Conservation (phyloP, 1,140 invertebrate genomes). For the Stegodyphus mimosarum region DNA sequence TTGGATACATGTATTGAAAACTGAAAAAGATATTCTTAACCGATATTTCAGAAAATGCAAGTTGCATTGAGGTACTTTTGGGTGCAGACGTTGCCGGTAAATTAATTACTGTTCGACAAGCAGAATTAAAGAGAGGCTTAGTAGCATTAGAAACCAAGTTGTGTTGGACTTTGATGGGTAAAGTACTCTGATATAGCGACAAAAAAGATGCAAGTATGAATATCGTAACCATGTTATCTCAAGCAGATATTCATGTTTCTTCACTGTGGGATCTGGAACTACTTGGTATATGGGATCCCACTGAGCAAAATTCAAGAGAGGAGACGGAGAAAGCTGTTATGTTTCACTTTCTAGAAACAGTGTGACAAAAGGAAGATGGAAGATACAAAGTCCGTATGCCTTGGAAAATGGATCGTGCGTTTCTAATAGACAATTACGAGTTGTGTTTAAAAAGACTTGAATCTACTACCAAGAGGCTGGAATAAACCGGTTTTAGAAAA, state of each 20-base stretch:
- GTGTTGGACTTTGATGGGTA: slow-evolving; percentile 12
- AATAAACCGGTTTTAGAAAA: slow-evolving; percentile 11
- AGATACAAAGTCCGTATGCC: slow-evolving; percentile 13
- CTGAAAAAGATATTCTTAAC: too few relatives aligned
- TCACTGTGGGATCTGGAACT: slow-evolving; percentile 11
- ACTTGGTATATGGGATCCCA: not conserved
- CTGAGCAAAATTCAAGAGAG: not conserved
- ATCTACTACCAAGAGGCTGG: slow-evolving; percentile 10
- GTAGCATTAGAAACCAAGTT: slow-evolving; percentile 9
- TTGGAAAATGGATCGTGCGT: not conserved
- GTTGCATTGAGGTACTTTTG: too few relatives aligned
- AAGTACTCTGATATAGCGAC: not conserved
- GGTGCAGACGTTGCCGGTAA: slow-evolving; percentile 19
- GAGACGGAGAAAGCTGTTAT: not conserved
- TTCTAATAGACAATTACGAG: too few relatives aligned
- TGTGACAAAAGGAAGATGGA: not conserved
- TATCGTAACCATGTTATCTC: slow-evolving; percentile 14
- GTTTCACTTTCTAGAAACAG: slow-evolving; percentile 2
- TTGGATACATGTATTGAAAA: too few relatives aligned
- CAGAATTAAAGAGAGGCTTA: not conserved
- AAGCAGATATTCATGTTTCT: slow-evolving; percentile 4
- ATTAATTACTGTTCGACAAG: slow-evolving; percentile 10
- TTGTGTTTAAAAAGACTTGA: too few relatives aligned
- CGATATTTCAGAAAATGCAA: too few relatives aligned
- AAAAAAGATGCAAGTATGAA: slow-evolving; percentile 3